Base-by-base conservation (phyloP, 1,140 invertebrate genomes). In the Drosophila lini region DNA sequence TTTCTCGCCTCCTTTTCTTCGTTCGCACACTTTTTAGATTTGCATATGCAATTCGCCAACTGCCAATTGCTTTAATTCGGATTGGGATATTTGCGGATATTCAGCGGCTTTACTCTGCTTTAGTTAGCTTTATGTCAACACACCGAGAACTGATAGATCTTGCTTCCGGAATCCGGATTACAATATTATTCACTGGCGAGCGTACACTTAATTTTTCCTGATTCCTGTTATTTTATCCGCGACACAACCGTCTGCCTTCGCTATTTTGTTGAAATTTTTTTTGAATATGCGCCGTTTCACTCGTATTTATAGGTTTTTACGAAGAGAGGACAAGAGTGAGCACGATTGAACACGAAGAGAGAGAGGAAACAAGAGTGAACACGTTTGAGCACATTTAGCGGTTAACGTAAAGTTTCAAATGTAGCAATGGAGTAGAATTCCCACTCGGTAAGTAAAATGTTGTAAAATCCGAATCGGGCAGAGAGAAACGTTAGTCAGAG, bases 191-290 rank as follows among this genome's bases (percentile, higher is more conserved):
- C 74, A 81, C 79, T 81, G 74, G 61, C 73, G 78, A 76, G 42
- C 81, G 81, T 78, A 85, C 81, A 84, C 81, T 78, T 85, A 69
- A 83, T 79, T 81, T 85, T 85, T 85, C 67, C 77, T 32, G 40
- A 56, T 53, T 22, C 47, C n/a, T 19, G 22, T 25, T 25, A 25
- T 56, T 56, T 41, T 40, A 38, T 55, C 52, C 52, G 52, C 52
- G 52, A 52, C 52, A 55, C 34, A 38, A 38, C 52, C 52, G 52
- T 22, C 22, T 22, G 22, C 8, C 34, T 38, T 55, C 34, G 52
- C 19, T 55, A 5, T 5, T 28, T 28, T 28, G 5, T 28, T 28
- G 52, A 55, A 25, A 15, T 53, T 52, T 53, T 52, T 52, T 34
- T 52, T 34, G 31, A 52, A 34, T 52, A 34, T 36, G 7, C 34